Conservation (phyloP, 2,113 vertebrate genomes). For the Gorsachius goisagi region DNA sequence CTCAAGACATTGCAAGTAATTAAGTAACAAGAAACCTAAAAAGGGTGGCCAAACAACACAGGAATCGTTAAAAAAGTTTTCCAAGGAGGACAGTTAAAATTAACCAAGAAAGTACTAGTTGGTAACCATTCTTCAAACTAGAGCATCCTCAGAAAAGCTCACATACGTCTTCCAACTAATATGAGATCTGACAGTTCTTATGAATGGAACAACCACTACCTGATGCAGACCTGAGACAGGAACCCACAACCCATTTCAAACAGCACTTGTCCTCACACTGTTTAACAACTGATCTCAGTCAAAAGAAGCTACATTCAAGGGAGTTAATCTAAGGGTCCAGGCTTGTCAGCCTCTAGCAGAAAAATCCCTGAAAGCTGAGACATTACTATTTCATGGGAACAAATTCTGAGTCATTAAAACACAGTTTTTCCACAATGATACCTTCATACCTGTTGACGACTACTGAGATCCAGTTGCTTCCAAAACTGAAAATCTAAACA, state of each 20-base stretch:
- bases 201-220: not conserved
- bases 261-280: not conserved
- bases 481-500: slow-evolving; percentile 99
- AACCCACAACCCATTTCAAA: not conserved
- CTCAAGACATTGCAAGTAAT: not conserved
- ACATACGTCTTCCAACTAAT: fast-evolving
- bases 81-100: not conserved
- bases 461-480: slow-evolving; percentile 97
- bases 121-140: not conserved
- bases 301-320: not conserved
- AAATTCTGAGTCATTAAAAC: not conserved
- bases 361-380: not conserved
- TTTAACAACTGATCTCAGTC: not conserved
- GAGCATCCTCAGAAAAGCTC: not conserved
- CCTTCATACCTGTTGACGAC: slow-evolving; percentile 89
- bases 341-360: not conserved
- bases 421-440: not conserved
- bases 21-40: not conserved
- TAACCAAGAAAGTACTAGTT: not conserved
- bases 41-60: not conserved
- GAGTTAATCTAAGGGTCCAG: not conserved
- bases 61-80: not conserved
- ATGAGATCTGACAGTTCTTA: not conserved
- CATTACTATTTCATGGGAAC: not conserved
- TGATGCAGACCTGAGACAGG: not conserved